A percentile compares a stretch with the other conserved stretches of the same genome.
Conservation (phyloP, 1,140 invertebrate genomes). For the Hyposmocoma kahamanoa region DNA sequence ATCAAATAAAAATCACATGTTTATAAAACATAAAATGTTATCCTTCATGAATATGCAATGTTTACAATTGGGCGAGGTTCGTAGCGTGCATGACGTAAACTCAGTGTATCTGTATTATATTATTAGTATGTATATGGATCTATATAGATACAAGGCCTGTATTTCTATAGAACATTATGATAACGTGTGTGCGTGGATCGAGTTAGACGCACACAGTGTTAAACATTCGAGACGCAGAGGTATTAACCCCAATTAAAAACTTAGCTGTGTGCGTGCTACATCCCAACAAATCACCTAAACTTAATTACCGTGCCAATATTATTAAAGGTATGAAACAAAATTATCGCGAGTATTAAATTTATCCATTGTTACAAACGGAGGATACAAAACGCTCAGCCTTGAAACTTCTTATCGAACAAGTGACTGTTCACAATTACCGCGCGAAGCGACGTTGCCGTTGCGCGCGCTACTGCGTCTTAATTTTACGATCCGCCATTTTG, state of each 20-base stretch:
- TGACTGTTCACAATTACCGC: conserved; percentile 32
- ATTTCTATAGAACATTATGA: background rate
- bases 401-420: conserved; percentile 67
- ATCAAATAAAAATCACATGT: no score
- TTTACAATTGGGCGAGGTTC: conserved; percentile 16
- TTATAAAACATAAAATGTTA: background rate
- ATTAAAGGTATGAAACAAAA: conserved; percentile 13
- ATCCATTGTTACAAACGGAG: conserved; percentile 49
- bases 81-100: conserved; percentile 3
- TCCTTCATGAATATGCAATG: conserved; percentile 20
- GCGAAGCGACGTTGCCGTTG: conserved; percentile 62
- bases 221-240: conserved; percentile 7
- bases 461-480: conserved; percentile 59
- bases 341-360: conserved; percentile 37
- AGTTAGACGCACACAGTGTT: conserved; percentile 2
- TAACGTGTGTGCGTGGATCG: conserved; percentile 3
- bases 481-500: conserved; percentile 64
- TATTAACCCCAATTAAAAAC: conserved; percentile 29
- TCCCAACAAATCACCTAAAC: conserved; percentile 10
- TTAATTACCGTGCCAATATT: conserved; percentile 12
- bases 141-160: background rate
- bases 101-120: no score
- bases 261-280: conserved; percentile 14
- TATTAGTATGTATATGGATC: no score
- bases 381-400: conserved; percentile 59